phyloP scores from a whole-genome alignment of 2,888 invertebrate species.

The Eudasyphora cyanicolor region DNA sequence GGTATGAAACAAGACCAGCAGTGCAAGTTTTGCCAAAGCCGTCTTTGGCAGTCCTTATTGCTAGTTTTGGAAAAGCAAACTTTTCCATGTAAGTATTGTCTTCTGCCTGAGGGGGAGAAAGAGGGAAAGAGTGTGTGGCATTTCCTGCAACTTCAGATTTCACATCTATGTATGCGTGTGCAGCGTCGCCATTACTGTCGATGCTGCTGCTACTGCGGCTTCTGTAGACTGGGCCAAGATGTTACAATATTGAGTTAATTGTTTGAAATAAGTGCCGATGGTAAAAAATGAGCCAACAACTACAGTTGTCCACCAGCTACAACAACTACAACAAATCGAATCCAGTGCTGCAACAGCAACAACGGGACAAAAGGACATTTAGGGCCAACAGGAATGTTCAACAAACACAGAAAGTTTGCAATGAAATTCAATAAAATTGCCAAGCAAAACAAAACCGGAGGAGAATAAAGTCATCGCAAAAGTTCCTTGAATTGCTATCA shows the following conservation, averaged over 20 bases:
- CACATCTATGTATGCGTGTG: background rate
- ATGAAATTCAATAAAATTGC: constrained; percentile 35
- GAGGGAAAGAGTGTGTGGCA: too few species aligned
- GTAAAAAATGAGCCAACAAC: constrained; percentile 8
- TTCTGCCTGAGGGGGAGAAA: background rate
- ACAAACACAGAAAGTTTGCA: constrained; percentile 20
- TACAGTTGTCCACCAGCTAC: background rate
- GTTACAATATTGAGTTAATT: constrained; percentile 58
- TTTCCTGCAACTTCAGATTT: background rate
- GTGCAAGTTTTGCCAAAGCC: background rate
- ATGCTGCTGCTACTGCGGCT: background rate
- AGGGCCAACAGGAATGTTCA: background rate
- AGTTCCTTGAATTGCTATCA: constrained; percentile 29
- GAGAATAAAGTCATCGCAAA: constrained; percentile 36
- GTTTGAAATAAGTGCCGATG: constrained; percentile 64
- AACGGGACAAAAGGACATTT: constrained; percentile 25
- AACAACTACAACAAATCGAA: background rate
- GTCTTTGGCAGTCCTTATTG: background rate
- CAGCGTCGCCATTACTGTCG: background rate
- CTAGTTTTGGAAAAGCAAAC: background rate
- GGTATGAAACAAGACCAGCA: background rate
- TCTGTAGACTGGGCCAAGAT: constrained; percentile 47
- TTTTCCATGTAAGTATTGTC: background rate
- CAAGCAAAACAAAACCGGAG: constrained; percentile 5
- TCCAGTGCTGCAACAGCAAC: background rate